Percentiles rank a stretch among this genome's conserved stretches.
phyloP scores from a whole-genome alignment of 2,888 invertebrate species.

The Ochropleura leucogaster region DNA sequence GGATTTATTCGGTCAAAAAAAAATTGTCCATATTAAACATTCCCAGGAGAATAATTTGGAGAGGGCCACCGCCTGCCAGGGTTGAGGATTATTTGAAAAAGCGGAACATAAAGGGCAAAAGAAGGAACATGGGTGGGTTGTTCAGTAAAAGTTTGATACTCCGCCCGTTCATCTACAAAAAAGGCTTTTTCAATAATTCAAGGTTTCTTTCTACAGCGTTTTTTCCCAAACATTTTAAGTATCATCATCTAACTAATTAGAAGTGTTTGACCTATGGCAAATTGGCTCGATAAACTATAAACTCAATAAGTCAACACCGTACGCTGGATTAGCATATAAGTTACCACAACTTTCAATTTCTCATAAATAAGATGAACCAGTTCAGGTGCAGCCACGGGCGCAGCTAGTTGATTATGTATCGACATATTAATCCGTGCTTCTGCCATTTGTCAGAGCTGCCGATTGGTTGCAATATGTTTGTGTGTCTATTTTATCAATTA shows the following conservation, averaged over 20 bases:
- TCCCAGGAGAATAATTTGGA: too few relatives aligned
- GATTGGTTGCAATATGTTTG: not conserved
- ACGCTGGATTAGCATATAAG: not conserved
- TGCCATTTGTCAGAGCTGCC: conserved; percentile 31
- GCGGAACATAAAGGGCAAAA: too few relatives aligned
- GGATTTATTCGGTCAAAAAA: too few relatives aligned
- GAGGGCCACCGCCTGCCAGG: too few relatives aligned
- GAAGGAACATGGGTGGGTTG: too few relatives aligned
- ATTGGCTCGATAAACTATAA: not conserved
- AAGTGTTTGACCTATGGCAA: not conserved
- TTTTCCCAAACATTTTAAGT: too few relatives aligned
- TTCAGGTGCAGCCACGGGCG: not conserved
- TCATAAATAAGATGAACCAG: conserved; percentile 10
- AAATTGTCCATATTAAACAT: too few relatives aligned
- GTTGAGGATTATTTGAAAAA: too few relatives aligned
- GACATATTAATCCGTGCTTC: conserved; percentile 23
- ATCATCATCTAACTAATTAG: not conserved
- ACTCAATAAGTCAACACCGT: not conserved
- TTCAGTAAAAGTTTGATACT: too few relatives aligned
- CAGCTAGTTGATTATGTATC: conserved; percentile 14
- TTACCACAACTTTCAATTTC: not conserved
- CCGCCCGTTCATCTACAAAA: too few relatives aligned
- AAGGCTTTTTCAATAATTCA: too few relatives aligned
- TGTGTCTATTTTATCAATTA: conserved; percentile 31
- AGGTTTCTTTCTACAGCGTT: too few relatives aligned